A percentile compares a stretch with the other conserved stretches of the same genome.
These are phyloP conservation scores for Geophilus truncorum DNA, from an alignment of 2,888 invertebrate species.

Conservation along the genomic window DNA sequence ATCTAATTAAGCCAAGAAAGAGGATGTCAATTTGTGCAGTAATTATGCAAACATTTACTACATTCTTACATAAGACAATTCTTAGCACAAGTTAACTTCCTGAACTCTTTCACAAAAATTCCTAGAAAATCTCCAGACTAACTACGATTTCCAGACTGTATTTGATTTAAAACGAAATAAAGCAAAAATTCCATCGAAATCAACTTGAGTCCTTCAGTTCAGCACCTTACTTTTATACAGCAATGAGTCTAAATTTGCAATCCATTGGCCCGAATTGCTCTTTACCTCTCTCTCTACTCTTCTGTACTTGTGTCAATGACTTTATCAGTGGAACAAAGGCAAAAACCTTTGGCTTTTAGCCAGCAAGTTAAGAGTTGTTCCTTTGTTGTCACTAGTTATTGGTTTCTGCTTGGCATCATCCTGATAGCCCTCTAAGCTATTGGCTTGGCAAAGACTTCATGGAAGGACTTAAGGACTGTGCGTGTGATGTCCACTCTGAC, in stretches of 20 bases:
- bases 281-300: background rate
- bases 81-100: no score
- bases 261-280: background rate
- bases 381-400: slow-evolving; percentile 15
- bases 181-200: background rate
- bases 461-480: background rate
- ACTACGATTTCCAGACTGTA: no score
- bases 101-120: no score
- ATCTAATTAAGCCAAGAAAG: no score
- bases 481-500: background rate
- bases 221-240: background rate
- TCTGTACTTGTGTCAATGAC: background rate
- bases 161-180: background rate
- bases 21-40: no score
- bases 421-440: slow-evolving; percentile 16
- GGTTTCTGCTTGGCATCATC: slow-evolving; percentile 20
- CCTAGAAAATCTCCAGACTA: no score
- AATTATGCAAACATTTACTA: no score
- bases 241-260: background rate
- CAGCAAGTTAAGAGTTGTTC: slow-evolving; percentile 6
- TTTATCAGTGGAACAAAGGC: background rate
- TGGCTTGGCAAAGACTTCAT: background rate
- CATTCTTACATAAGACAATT: no score
- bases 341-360: slow-evolving; percentile 14
- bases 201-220: background rate